These are phyloP conservation scores for Troglohyphantes excavatus DNA, from an alignment of 2,888 invertebrate species.

Conservation along the genomic window DNA sequence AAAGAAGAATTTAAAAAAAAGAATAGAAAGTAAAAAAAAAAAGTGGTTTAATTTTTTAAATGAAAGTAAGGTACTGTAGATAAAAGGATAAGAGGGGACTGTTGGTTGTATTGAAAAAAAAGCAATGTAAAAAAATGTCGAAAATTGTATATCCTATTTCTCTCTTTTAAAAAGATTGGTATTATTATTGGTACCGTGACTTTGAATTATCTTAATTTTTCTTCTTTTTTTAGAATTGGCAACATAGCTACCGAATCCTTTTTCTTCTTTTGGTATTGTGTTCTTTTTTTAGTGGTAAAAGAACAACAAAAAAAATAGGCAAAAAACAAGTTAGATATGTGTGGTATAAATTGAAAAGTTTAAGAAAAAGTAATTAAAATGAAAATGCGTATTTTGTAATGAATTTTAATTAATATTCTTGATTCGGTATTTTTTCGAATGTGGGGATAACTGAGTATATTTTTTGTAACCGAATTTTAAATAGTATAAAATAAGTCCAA, in stretches of 20 bases:
- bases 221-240: conserved; percentile 23
- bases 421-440: conserved; percentile 11
- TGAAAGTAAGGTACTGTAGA: conserved; percentile 50
- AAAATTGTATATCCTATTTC: conserved; percentile 75
- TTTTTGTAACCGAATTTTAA: neutral
- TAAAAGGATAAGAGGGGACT: conserved; percentile 71
- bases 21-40: conserved; percentile 42
- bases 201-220: conserved; percentile 73
- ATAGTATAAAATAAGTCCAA: neutral
- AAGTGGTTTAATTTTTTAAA: conserved; percentile 68
- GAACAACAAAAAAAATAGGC: neutral
- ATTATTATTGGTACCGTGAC: conserved; percentile 71
- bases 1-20: conserved; percentile 21
- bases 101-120: conserved; percentile 69
- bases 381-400: conserved; percentile 50
- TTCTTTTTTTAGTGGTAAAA: conserved; percentile 17
- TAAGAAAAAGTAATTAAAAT: conserved; percentile 71
- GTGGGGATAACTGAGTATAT: neutral
- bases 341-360: conserved; percentile 69
- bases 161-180: conserved; percentile 78
- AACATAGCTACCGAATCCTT: neutral
- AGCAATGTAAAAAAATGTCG: conserved; percentile 19
- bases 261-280: conserved; percentile 27
- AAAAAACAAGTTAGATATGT: conserved; percentile 28
- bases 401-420: conserved; percentile 36